phyloP scores from a whole-genome alignment of 2,888 invertebrate species.

The Cosmia pyralina region DNA sequence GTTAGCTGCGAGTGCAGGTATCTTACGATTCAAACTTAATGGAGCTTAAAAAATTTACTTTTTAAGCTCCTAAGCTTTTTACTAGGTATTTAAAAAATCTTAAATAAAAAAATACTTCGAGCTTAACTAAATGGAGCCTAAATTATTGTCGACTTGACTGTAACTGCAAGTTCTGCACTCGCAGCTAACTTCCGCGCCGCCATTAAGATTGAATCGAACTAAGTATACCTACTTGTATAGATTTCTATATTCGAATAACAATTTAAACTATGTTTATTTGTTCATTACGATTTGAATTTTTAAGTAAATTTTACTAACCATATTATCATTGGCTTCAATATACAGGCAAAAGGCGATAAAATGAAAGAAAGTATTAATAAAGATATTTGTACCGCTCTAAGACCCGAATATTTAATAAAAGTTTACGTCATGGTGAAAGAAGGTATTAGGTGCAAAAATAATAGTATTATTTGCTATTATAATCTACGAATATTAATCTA shows the following conservation, averaged over 20 bases:
- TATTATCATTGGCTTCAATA: neutral
- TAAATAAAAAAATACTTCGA: too few relatives aligned
- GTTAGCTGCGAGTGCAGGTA: too few relatives aligned
- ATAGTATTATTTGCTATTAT: conserved; percentile 20
- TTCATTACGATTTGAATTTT: neutral
- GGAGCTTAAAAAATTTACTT: too few relatives aligned
- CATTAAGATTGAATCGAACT: too few relatives aligned
- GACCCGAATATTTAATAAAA: neutral
- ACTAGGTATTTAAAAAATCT: too few relatives aligned
- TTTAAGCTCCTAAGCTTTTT: too few relatives aligned
- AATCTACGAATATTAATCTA: conserved; percentile 11
- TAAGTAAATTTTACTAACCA: neutral
- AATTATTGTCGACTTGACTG: too few relatives aligned
- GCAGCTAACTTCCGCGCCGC: too few relatives aligned
- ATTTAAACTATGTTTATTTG: neutral
- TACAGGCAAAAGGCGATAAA: neutral
- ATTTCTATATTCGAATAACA: neutral
- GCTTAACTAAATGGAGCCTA: too few relatives aligned
- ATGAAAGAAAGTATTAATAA: neutral
- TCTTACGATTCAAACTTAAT: too few relatives aligned
- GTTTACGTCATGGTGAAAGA: neutral
- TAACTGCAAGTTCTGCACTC: too few relatives aligned
- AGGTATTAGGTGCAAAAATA: conserved; percentile 32
- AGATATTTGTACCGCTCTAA: conserved; percentile 2
- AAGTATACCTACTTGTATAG: too few relatives aligned